Evolutionary conservation across 2,797 vertebrate species (phyloP).

Genomic region (Todus mexicanus): DNA sequence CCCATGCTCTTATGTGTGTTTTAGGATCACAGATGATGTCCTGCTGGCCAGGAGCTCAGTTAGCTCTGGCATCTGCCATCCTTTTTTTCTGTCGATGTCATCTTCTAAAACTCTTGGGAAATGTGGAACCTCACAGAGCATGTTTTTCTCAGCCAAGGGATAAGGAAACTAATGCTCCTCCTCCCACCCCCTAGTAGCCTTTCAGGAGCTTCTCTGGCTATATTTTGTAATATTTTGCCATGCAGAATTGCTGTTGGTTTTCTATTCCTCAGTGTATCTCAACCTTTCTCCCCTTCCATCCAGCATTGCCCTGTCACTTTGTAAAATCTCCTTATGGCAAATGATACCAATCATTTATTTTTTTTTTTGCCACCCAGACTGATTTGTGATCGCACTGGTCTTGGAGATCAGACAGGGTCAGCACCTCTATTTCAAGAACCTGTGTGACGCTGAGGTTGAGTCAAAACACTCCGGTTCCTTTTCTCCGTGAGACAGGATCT

Average conservation of each 20-base stretch:
- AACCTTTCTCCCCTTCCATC: not conserved
- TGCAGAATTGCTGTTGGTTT: not conserved
- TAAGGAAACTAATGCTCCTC: not conserved
- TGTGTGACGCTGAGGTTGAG: not conserved
- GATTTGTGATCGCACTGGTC: not conserved
- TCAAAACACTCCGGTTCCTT: not conserved
- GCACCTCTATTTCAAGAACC: not conserved
- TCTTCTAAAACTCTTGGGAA: not conserved
- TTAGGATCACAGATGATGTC: not conserved
- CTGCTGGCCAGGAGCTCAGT: not conserved
- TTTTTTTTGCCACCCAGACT: not conserved
- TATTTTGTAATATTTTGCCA: not conserved
- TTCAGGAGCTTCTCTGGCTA: not conserved
- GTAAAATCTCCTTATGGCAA: not conserved
- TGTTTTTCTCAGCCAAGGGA: not conserved
- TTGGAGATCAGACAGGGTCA: not conserved
- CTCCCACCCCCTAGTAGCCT: fast-evolving
- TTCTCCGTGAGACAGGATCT: not conserved
- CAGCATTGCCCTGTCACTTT: not conserved
- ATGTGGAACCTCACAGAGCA: fast-evolving
- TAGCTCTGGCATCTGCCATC: not conserved
- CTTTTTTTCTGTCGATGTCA: fast-evolving
- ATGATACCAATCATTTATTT: not conserved
- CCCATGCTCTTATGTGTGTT: fast-evolving
- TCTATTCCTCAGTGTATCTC: not conserved